Base-by-base conservation (phyloP, 30 jellyfish, hydroid and myxozoan genomes). In the Turritopsis dohrnii region DNA sequence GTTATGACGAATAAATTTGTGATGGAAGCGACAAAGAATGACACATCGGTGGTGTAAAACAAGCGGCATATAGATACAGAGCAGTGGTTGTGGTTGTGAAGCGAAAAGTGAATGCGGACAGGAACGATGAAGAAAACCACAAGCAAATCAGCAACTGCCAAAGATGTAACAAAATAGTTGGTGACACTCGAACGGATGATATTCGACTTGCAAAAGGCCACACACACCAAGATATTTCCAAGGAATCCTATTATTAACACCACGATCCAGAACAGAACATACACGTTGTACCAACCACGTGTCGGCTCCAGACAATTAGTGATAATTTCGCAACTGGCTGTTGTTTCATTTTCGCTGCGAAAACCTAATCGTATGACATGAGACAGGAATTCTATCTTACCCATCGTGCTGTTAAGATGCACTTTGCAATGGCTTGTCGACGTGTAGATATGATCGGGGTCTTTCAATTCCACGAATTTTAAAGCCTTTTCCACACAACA, bases 1-100 rank as follows among this genome's bases (percentile, higher is more conserved):
- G 96, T 96, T 4, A 93, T 88, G 24, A 92, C 96, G 24, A 88
- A 80, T 53, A 93, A 69, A 53, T 85, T 88, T 52, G 96, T 81
- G 18, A 93, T 93, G 13, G 95, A 71, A 29, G 98, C 90, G 31
- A 88, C 53, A 52, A 88, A 84, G 21, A 88, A 76, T 21, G 85
- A 31, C 26, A 85, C 89, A 69, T 93, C 98, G 8, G 71, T 75
- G 21, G 86, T 85, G 41, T 52, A 85, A 66, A 89, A 89, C 76
- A 88, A 53, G 8, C 83, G 83, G 54, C 98, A 93, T 30, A 88
- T 60, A 52, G 53, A n/a, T 13, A 89, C 72, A 21, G 91, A 81
- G 72, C 98, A 93, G 79, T 83, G 88, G 65, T 71, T 65, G 28
- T 81, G 93, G 83, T 93, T 93, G 85, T 93, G 95, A 23, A 82